These are phyloP conservation scores for Cybosia mesomella DNA, from an alignment of 2,888 invertebrate species.

Conservation along the genomic window DNA sequence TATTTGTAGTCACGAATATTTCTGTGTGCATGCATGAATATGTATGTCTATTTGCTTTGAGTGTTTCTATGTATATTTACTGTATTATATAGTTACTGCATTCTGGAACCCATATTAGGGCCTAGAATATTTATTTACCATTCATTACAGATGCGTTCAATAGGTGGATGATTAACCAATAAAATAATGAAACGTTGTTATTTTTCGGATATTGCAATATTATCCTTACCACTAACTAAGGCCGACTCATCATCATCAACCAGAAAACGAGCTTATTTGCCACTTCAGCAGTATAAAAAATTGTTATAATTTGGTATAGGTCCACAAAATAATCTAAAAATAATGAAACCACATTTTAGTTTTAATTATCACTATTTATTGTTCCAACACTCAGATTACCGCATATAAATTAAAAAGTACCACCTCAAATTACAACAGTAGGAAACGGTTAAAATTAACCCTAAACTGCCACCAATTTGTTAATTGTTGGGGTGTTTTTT, in stretches of 20 bases:
- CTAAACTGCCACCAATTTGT: constrained; percentile 81
- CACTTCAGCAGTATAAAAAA: not conserved
- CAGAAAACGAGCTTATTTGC: not conserved
- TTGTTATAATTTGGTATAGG: not conserved
- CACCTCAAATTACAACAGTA: constrained; percentile 63
- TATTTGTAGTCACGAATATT: not conserved
- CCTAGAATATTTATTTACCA: no score
- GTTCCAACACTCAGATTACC: constrained; percentile 75
- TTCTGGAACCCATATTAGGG: no score
- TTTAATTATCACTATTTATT: constrained; percentile 78
- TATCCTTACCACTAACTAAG: no score
- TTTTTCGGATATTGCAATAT: no score
- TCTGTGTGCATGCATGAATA: no score
- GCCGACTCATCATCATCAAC: not conserved
- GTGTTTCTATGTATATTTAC: no score
- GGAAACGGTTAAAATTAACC: constrained; percentile 82
- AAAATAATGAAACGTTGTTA: no score
- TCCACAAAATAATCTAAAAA: constrained; percentile 17
- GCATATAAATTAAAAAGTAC: constrained; percentile 60
- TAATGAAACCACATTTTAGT: constrained; percentile 23
- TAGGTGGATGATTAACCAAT: no score
- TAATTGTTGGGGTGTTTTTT: constrained; percentile 82
- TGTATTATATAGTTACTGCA: no score
- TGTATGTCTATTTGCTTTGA: no score
- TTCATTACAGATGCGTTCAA: no score